Evolutionary conservation across 2,113 vertebrate genomes (phyloP), one percentile per base, ranked within the genome.

Genomic region (Brachionichthys hirsutus): DNA sequence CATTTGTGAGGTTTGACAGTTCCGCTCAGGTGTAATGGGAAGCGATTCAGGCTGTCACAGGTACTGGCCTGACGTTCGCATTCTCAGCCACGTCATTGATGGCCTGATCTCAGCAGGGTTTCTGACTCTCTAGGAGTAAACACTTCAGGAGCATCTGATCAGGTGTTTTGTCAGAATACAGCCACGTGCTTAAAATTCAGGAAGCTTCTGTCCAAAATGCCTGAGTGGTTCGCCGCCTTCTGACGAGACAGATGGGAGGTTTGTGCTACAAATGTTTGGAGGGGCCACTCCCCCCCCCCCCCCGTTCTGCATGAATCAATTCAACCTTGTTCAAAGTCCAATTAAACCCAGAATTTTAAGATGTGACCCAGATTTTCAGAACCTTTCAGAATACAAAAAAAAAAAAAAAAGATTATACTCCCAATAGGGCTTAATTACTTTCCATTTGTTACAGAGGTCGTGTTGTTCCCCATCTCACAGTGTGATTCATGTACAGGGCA

Each of bases 1-100:
- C 69, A 75, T 75, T 79, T 69, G 66, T 61, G 45, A 70, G 66
- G 53, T 77, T 68, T 88, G 83, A 89, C 84, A 81, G 70, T 55
- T 52, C 53, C 35, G 69, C 43, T 71, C 42, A 69, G 80, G 81
- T 70, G 63, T 71, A 84, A 85, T 86, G 64, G 70, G 70, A 79
- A 81, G 77, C 36, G 63, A 80, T 81, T 81, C 75, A 75, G 73
- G 73, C 62, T 72, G 85, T 85, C 80, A 72, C 73, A 82, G 86
- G 77, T 67, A 61, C 78, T 61, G 73, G 47, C 70, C 60, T 45
- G 53, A 73, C 48, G 46, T 67, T 69, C 35, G 14, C 67, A 74
- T 57, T 77, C 77, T 67, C 52, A 75, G 54, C 54, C 43, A 62
- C 51, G 50, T 67, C 74, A 73, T 56, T 2, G 49, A 64, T 67